These are phyloP conservation scores for Enteromius anoplus DNA, from an alignment of 2,797 vertebrate species.

Conservation along the genomic window DNA sequence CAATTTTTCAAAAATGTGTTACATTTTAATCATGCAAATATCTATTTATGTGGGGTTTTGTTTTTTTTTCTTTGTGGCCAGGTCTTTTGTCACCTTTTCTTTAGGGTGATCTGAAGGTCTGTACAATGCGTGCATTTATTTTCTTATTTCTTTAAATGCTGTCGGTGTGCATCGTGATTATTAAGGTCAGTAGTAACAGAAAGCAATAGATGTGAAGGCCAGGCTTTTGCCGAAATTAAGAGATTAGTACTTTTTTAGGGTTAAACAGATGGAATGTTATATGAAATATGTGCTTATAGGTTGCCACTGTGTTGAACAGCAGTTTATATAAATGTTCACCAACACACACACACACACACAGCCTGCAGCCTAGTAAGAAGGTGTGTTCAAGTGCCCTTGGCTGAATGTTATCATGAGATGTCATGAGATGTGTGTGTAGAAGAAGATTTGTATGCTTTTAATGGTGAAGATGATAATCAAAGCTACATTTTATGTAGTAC, in stretches of 20 bases:
- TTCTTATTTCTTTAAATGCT: slow-evolving; percentile 23
- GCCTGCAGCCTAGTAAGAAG: slow-evolving; percentile 46
- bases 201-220: slow-evolving; percentile 59
- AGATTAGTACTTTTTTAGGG: slow-evolving; percentile 42
- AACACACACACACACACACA: slow-evolving; percentile 16
- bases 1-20: slow-evolving; percentile 79
- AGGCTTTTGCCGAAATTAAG: slow-evolving; percentile 49
- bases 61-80: slow-evolving; percentile 71
- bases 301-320: slow-evolving; percentile 33
- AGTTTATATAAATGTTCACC: slow-evolving; percentile 28
- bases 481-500: slow-evolving; percentile 56
- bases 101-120: slow-evolving; percentile 39
- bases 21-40: slow-evolving; percentile 69
- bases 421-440: slow-evolving; percentile 52
- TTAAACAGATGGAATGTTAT: slow-evolving; percentile 26
- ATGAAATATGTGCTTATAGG: slow-evolving; percentile 20
- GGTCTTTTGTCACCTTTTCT: slow-evolving; percentile 68
- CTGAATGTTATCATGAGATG: slow-evolving; percentile 50
- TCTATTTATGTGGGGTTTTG: slow-evolving; percentile 5
- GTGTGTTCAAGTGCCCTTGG: slow-evolving; percentile 61
- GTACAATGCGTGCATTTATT: background rate
- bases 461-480: slow-evolving; percentile 48
- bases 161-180: slow-evolving; percentile 20
- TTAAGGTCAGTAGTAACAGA: slow-evolving; percentile 48
- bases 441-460: slow-evolving; percentile 52